These are phyloP conservation scores for Cheilosia variabilis DNA, from an alignment of 2,888 invertebrate genomes.

Conservation along the genomic window DNA sequence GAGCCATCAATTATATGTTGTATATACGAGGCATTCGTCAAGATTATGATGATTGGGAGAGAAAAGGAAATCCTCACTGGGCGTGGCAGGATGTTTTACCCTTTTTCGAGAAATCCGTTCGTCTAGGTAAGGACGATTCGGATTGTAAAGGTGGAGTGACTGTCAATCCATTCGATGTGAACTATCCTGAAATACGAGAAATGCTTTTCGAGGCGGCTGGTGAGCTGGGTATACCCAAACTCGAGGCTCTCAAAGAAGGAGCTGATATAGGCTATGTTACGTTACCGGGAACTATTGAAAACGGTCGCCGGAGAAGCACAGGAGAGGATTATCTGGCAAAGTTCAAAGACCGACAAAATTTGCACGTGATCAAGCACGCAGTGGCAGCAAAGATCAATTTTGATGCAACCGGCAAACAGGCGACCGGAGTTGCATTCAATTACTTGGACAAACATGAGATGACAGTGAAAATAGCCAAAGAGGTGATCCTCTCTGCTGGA, in stretches of 20 bases:
- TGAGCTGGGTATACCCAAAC: slow-evolving; percentile 83
- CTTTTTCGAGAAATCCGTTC: slow-evolving; percentile 90
- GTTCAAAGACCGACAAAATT: slow-evolving; percentile 84
- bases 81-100: slow-evolving; percentile 90
- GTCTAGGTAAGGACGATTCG: slow-evolving; percentile 73
- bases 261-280: slow-evolving; percentile 84
- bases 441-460: slow-evolving; percentile 84
- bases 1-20: slow-evolving; percentile 87
- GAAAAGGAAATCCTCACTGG: slow-evolving; percentile 87
- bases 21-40: slow-evolving; percentile 87
- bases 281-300: slow-evolving; percentile 84
- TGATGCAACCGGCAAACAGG: slow-evolving; percentile 82
- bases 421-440: slow-evolving; percentile 83
- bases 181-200: slow-evolving; percentile 69
- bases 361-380: slow-evolving; percentile 86
- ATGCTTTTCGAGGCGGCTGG: slow-evolving; percentile 83
- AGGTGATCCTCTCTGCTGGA: slow-evolving; percentile 81
- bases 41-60: slow-evolving; percentile 88
- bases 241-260: slow-evolving; percentile 82
- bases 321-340: slow-evolving; percentile 88
- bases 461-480: slow-evolving; percentile 77
- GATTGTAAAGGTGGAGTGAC: slow-evolving; percentile 82
- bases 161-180: slow-evolving; percentile 82
- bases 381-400: slow-evolving; percentile 85
- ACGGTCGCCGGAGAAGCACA: slow-evolving; percentile 90